Base-by-base conservation (phyloP, 2,797 vertebrate genomes). In the Manis pentadactyla region DNA sequence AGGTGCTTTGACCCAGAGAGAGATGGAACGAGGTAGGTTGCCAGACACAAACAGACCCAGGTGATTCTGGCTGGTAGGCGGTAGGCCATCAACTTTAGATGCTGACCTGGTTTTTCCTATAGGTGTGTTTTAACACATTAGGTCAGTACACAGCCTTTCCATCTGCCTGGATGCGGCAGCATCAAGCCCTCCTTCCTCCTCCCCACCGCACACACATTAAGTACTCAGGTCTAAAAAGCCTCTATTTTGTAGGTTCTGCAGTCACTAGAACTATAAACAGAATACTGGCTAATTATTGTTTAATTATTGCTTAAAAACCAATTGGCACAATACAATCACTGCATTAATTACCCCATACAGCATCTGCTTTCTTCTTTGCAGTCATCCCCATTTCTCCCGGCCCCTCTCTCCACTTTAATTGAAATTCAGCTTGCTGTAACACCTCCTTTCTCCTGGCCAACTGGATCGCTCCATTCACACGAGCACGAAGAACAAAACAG, bases 291-390 rank as follows among this genome's bases (percentile, higher is more conserved):
- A 98, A 96, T 97, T 96, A 97, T 97, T 97, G 97, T 97, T 98
- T 97, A 98, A 97, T 97, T 97, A 96, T 97, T 97, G 96, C 95
- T 97, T 96, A 96, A 97, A 97, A 97, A 87, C 84, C 82, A 75
- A 95, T 96, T 92, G 97, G 88, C 88, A 93, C 97, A 95, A 97
- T 94, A 90, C 96, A 97, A 95, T 96, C 97, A 95, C 92, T 95
- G 94, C 97, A 96, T 96, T 97, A 97, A 98, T 98, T 97, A 96
- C 94, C 93, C 71, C 79, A 95, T 85, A 96, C 83, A 97, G 91
- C 94, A 96, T 97, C 97, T 97, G 94, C 87, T 96, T 90, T 87
- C 93, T 81, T 91, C 75, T 84, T 49, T 85, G 49, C 88, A 15
- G 29, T 84, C 87, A 57, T 77, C 81, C 66, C 93, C 37, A 29